These are phyloP conservation scores for Polyploca ridens DNA, from an alignment of 2,888 invertebrate genomes.

Conservation along the genomic window DNA sequence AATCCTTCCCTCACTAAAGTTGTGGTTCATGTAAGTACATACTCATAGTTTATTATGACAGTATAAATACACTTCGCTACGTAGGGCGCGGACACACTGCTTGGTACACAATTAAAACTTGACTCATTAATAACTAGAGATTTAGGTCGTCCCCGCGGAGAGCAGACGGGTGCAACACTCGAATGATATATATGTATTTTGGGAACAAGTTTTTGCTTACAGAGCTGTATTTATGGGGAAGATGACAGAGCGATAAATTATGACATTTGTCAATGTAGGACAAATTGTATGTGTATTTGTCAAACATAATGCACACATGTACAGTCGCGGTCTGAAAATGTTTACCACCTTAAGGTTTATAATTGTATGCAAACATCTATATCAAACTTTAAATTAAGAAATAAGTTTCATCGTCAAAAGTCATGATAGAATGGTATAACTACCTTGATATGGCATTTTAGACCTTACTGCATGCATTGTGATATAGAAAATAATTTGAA, in stretches of 20 bases:
- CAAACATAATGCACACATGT: not conserved
- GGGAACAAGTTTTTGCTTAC: constrained; percentile 40
- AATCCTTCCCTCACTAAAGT: no score
- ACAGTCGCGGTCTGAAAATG: no score
- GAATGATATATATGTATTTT: constrained; percentile 41
- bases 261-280: constrained; percentile 9
- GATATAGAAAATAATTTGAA: no score
- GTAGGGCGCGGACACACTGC: constrained; percentile 39
- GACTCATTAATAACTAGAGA: constrained; percentile 70
- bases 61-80: constrained; percentile 22
- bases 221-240: constrained; percentile 23
- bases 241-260: constrained; percentile 9
- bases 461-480: no score
- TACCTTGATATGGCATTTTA: no score
- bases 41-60: not conserved
- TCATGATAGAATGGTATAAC: no score
- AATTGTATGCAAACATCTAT: no score
- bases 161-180: constrained; percentile 30
- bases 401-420: no score
- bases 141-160: constrained; percentile 48
- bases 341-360: no score
- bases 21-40: no score
- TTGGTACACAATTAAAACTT: constrained; percentile 68
- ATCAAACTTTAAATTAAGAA: no score
- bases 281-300: not conserved